Base-by-base conservation (phyloP, 2,888 invertebrate genomes). In the Luperina testacea region DNA sequence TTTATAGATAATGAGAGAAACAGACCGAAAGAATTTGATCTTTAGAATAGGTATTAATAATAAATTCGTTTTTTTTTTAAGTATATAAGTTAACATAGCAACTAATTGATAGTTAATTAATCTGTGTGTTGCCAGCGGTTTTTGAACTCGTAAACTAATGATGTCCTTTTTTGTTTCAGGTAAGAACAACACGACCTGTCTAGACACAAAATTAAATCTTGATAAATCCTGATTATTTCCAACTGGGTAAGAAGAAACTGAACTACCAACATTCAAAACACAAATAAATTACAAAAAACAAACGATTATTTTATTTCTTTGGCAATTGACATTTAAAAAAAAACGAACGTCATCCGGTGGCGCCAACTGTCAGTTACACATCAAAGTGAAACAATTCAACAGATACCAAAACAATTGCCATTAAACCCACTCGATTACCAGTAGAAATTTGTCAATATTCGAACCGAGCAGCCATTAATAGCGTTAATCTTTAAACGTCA, bases 381-480 rank as follows among this genome's bases (percentile, higher is more conserved):
- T 87, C 88, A 82, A 88, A 86, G 87, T 86, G 85, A 86, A 90
- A 89, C 89, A 88, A 89, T 89, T 81, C 86, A 88, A 80, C 83
- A 87, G 91, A 92, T 92, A 93, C 80, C 78, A 83, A 91, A 90
- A 93, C 94, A 93, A 94, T 94, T 92, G 88, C 86, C 90, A 90
- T 90, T 92, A 91, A 91, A 91, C 87, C 90, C 92, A 91, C 91
- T 91, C 90, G 88, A 91, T 92, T 93, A 95, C 94, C 94, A 92
- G 92, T 91, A 91, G 89, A 91, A 93, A 95, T 95, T 96, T 95
- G 94, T 96, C 96, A 95, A 96, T 96, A 95, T 87, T 88, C 84
- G 90, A 90, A 90, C 91, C 89, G 91, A 91, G 94, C 92, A 91
- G 90, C 91, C 94, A 94, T 95, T 95, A 95, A 95, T 94, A 92